phyloP scores from a whole-genome alignment of 2,888 invertebrate species.

The Noctuana brunneofusca region DNA sequence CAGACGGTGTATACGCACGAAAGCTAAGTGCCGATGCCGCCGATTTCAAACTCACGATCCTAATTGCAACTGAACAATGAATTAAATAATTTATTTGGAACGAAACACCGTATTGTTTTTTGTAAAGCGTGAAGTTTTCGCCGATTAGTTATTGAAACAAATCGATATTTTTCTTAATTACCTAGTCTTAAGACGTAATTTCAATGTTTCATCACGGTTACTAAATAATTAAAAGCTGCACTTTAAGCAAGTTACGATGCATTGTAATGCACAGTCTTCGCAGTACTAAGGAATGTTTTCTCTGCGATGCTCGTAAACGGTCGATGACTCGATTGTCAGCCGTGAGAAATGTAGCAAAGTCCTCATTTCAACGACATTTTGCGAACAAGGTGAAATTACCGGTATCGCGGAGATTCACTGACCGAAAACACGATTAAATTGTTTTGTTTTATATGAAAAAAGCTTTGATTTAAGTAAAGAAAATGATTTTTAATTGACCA shows the following conservation, averaged over 20 bases:
- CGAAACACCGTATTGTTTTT: not conserved
- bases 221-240: not conserved
- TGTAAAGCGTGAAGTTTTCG: not conserved
- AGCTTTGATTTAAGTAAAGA: too few relatives aligned
- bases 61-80: slow-evolving; percentile 5
- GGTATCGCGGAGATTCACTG: slow-evolving; percentile 22
- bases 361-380: slow-evolving; percentile 33
- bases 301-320: slow-evolving; percentile 40
- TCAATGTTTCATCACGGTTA: not conserved
- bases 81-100: not conserved
- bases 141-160: slow-evolving; percentile 1
- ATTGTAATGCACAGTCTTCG: not conserved
- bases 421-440: slow-evolving; percentile 21
- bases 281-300: slow-evolving; percentile 37
- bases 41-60: not conserved
- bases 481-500: not conserved
- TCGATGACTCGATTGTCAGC: slow-evolving; percentile 54
- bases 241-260: not conserved
- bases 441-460: not conserved
- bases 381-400: slow-evolving; percentile 23
- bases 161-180: slow-evolving; percentile 1
- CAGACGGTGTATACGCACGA: slow-evolving; percentile 39
- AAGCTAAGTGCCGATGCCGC: slow-evolving; percentile 15
- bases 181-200: not conserved
- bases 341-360: slow-evolving; percentile 49